Base-by-base conservation (phyloP, 2,113 vertebrate species). In the Helogale parvula region DNA sequence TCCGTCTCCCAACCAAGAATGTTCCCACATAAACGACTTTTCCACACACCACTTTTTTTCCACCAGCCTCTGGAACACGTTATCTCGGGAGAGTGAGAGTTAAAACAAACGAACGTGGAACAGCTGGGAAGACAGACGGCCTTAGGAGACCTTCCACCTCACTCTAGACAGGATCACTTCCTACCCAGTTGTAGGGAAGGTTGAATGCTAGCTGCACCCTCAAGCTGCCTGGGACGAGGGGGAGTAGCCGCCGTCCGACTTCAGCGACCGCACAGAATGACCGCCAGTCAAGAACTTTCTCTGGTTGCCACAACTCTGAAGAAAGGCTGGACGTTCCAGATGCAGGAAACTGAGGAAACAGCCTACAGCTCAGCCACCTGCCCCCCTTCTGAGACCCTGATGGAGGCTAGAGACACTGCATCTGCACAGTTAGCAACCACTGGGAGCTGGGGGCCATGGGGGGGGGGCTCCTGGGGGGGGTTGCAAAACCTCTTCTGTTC, bases 101-200 rank as follows among this genome's bases (percentile, higher is more conserved):
- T 77, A 90, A 83, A 96, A 68, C 69, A 77, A 80, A 88, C 63
- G 95, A 86, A 94, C 85, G 74, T 72, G 47, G 25, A 94, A 80
- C 81, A 68, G 81, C 77, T 79, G 72, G 83, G 38, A 52, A 82
- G 66, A 83, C 87, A 68, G 82, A 63, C 6, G 0, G 41, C 80
- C 87, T 82, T 38, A 21, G 60, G 76, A 65, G 41, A 35, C 50
- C 8, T 57, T 15, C 41, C 90, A 33, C 29, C 27, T 80, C 35
- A 2, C 31, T 86, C 52, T 84, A 81, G 72, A 69, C 15, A 31
- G 77, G 63, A 65, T 63, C 57, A 76, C 82, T 91, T 93, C 12
- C 93, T 71, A 88, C 27, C 77, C 35, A 76, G 81, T 10, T 63
- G 45, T 1, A 54, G 87, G 23, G 35, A 93, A 83, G 33, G 52